phyloP scores from a whole-genome alignment of 37 sponge, comb jelly and placozoan species.

The Tethya wilhelma region DNA sequence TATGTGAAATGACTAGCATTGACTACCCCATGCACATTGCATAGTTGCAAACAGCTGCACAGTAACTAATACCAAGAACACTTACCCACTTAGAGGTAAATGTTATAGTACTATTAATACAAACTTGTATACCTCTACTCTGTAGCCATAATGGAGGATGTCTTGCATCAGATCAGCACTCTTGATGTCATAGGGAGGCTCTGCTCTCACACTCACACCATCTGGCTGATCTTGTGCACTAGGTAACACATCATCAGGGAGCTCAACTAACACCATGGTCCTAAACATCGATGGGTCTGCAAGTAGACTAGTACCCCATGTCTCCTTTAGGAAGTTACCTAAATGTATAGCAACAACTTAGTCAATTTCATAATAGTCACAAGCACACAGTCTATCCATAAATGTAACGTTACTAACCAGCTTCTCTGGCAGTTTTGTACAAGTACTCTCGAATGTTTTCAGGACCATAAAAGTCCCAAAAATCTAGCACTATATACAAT shows the following conservation, averaged over 20 bases:
- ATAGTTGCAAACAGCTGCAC: no score
- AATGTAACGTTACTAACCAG: constrained; percentile 51
- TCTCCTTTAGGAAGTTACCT: constrained; percentile 30
- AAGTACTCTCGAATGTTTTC: constrained; percentile 70
- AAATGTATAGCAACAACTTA: neutral
- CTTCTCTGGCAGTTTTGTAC: constrained; percentile 36
- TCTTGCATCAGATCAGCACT: no score
- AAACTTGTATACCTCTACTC: no score
- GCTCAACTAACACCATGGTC: constrained; percentile 62
- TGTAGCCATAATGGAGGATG: no score
- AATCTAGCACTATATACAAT: constrained; percentile 62
- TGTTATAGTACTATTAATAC: no score
- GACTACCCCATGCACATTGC: no score
- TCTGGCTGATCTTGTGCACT: no score
- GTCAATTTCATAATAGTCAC: neutral
- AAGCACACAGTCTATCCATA: neutral
- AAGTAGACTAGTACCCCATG: constrained; percentile 69
- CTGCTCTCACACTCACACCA: no score
- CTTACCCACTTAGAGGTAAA: no score
- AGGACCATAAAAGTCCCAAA: constrained; percentile 73
- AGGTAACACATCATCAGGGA: constrained; percentile 57
- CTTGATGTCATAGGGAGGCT: no score
- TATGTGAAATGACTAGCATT: no score
- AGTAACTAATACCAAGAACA: no score
- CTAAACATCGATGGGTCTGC: constrained; percentile 61